These are phyloP conservation scores for Pampusana beccarii DNA, from an alignment of 2,113 vertebrate species.

Conservation along the genomic window DNA sequence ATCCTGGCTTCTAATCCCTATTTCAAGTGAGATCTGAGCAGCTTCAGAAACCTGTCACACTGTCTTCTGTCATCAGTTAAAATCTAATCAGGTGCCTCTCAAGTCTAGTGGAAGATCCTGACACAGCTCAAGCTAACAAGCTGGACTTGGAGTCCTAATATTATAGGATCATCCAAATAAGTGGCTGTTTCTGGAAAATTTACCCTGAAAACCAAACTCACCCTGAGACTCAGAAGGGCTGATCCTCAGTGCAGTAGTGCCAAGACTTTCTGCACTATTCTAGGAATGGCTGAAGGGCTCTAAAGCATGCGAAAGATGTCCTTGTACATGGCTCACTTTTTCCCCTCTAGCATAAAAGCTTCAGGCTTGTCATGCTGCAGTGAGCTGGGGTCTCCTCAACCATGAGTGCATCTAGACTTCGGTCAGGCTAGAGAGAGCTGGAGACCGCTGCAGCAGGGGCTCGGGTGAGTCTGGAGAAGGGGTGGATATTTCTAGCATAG, in stretches of 20 bases:
- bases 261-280: neutral
- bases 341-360: neutral
- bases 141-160: neutral
- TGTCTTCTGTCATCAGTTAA: neutral
- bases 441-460: neutral
- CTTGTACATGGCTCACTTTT: neutral
- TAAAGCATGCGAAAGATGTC: neutral
- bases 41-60: neutral
- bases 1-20: neutral
- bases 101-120: neutral
- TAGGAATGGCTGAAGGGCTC: neutral
- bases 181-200: neutral
- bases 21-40: neutral
- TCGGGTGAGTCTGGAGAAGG: neutral
- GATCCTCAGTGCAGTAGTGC: neutral
- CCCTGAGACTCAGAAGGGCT: neutral
- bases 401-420: neutral
- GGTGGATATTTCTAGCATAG: neutral
- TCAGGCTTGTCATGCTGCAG: neutral
- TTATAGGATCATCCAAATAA: neutral
- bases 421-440: neutral
- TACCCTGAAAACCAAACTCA: neutral
- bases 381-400: neutral
- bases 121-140: neutral
- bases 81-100: neutral